Base-by-base conservation (phyloP, 2,113 vertebrate genomes). In the Grammomys dolichurus region DNA sequence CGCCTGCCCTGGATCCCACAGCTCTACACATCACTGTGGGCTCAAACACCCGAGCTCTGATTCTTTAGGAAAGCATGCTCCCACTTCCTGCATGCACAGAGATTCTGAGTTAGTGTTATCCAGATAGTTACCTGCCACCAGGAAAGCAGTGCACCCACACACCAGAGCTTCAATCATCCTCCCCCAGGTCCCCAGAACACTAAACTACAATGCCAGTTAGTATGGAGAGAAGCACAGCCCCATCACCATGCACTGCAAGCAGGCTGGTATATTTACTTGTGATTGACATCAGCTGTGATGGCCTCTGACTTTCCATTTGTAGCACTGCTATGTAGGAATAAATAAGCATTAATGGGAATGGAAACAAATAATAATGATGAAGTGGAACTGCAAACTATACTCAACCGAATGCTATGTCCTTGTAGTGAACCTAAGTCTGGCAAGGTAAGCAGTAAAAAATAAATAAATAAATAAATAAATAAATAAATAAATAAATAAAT, bases 241-340 rank as follows among this genome's bases (percentile, higher is more conserved):
- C 99, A 6, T 98, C 99, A 99, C 99, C 99, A 99, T 99, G 99
- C 99, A 98, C 89, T 97, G 97, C 95, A 93, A 90, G 95, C 89
- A 93, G 97, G 91, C 95, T 95, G 91, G 94, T 3, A 98, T 99
- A 99, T 98, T 99, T 99, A 99, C 99, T 99, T 99, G 99, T 98
- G 98, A 98, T 97, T 98, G 99, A 98, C 99, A 99, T 98, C 99
- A 97, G 99, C 98, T 97, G 98, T 97, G 98, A 98, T 97, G 98
- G 98, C 98, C 98, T 98, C 99, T 98, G 99, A 98, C 97, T 98
- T 98, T 98, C 99, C 99, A 78, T 97, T 98, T 98, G 99, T 98
- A 98, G 98, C 94, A 97, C 99, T 98, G 98, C 98, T 98, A 98
- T 72, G 98, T 95, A 87, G 98, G 99, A 99, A 99, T 91, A 99